A percentile compares a stretch with the other conserved stretches of the same genome.
phyloP scores from a whole-genome alignment of 2,113 vertebrate species.

The Neodon shergylaensis region DNA sequence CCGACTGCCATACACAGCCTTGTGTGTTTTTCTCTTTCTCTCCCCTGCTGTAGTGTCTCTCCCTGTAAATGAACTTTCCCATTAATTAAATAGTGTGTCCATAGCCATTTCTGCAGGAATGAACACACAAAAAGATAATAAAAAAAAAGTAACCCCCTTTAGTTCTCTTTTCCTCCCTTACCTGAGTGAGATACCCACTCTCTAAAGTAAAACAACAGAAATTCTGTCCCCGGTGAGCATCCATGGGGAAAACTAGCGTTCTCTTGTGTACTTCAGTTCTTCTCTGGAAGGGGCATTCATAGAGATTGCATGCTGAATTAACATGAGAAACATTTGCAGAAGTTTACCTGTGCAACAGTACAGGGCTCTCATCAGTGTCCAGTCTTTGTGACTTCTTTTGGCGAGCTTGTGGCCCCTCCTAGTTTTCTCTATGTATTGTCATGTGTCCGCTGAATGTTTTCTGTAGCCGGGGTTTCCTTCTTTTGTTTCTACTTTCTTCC shows the following conservation, averaged over 20 bases:
- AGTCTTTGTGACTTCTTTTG: not conserved
- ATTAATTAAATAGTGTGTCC: not conserved
- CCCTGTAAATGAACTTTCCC: not conserved
- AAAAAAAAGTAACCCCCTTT: not conserved
- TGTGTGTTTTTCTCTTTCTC: not conserved
- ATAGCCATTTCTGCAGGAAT: not conserved
- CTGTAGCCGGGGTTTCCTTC: not conserved
- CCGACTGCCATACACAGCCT: not conserved
- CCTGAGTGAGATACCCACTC: not conserved
- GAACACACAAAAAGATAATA: not conserved
- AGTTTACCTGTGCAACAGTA: not conserved
- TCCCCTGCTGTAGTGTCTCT: not conserved
- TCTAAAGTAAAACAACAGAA: conserved; percentile 5
- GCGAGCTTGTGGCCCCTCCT: not conserved
- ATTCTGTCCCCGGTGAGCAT: not conserved
- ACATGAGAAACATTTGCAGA: not conserved
- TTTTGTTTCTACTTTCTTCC: not conserved
- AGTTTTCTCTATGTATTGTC: not conserved
- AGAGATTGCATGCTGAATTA: not conserved
- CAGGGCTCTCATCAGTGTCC: not conserved
- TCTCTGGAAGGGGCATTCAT: not conserved
- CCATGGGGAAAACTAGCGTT: not conserved
- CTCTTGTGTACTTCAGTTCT: not conserved
- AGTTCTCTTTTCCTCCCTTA: not conserved
- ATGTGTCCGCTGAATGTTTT: not conserved